Evolutionary conservation across 2,888 invertebrate genomes (phyloP).

Genomic region (Phaedon cochleariae): DNA sequence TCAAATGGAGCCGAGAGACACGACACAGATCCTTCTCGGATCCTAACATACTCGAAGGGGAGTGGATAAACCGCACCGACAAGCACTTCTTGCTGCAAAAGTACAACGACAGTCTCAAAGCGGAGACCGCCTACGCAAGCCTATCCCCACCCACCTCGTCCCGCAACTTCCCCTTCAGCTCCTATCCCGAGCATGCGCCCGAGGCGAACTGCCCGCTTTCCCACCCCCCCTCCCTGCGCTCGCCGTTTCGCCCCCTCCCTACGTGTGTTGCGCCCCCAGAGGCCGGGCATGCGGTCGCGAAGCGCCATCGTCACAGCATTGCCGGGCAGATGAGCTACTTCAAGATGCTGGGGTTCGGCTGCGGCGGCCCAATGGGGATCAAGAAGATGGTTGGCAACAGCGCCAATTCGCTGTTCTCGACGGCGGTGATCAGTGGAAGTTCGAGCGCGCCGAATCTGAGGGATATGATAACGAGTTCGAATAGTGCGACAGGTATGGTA

Average conservation of each 20-base stretch:
- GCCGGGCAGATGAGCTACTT: constrained; percentile 95
- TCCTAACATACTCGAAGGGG: constrained; percentile 58
- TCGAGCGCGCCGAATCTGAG: constrained; percentile 91
- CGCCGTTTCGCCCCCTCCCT: constrained; percentile 54
- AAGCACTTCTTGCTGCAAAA: constrained; percentile 50
- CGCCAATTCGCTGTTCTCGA: constrained; percentile 90
- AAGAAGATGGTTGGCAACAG: constrained; percentile 73
- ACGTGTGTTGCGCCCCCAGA: constrained; percentile 55
- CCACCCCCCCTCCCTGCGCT: constrained; percentile 54
- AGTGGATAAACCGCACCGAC: constrained; percentile 44
- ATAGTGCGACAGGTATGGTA: constrained; percentile 74
- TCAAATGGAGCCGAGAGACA: constrained; percentile 30
- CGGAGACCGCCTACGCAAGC: constrained; percentile 22
- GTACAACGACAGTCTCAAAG: constrained; percentile 46
- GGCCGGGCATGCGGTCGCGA: constrained; percentile 57
- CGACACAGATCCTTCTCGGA: constrained; percentile 59
- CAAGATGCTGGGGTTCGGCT: constrained; percentile 86
- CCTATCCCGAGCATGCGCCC: constrained; percentile 51
- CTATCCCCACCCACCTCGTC: constrained; percentile 50
- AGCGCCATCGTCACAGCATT: constrained; percentile 95
- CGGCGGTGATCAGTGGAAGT: constrained; percentile 95
- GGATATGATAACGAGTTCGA: constrained; percentile 82
- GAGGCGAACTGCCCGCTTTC: constrained; percentile 45
- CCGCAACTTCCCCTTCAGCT: constrained; percentile 51
- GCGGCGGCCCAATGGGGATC: constrained; percentile 65